Percentiles rank a stretch among this genome's conserved stretches.
These are phyloP conservation scores for Acleris sparsana DNA, from an alignment of 2,888 invertebrate species.

Conservation along the genomic window DNA sequence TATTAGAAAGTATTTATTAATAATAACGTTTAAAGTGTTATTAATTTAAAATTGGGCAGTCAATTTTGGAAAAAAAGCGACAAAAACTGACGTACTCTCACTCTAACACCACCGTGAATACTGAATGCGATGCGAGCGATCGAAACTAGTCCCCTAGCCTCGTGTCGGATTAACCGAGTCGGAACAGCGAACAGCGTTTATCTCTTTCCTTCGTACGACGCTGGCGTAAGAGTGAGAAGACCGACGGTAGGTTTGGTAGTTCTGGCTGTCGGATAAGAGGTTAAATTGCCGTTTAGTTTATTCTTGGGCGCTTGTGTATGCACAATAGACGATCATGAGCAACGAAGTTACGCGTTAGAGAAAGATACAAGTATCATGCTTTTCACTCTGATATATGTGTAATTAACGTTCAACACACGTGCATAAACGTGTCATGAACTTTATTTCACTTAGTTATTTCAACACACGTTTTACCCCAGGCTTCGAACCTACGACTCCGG, in stretches of 20 bases:
- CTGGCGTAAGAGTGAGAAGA: not conserved
- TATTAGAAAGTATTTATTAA: not conserved
- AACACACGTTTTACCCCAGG: too few species aligned
- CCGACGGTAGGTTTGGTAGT: not conserved
- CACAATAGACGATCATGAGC: too few species aligned
- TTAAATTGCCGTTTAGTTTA: slow-evolving; percentile 2
- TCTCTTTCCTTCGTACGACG: slow-evolving; percentile 7
- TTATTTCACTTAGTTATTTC: too few species aligned
- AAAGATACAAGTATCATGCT: too few species aligned
- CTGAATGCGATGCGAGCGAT: slow-evolving; percentile 17
- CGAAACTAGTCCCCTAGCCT: slow-evolving; percentile 4
- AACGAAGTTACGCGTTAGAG: too few species aligned
- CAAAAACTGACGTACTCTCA: slow-evolving; percentile 21
- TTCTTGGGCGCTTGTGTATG: not conserved
- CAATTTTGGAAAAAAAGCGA: not conserved
- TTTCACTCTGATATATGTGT: too few species aligned
- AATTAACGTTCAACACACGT: too few species aligned
- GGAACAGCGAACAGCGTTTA: slow-evolving; percentile 33
- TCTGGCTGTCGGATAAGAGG: slow-evolving; percentile 5
- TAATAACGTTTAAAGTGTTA: not conserved
- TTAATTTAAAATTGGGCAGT: not conserved
- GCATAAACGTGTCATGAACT: too few species aligned
- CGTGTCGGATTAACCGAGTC: slow-evolving; percentile 34
- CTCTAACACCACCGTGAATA: slow-evolving; percentile 21
- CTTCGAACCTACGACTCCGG: too few species aligned